Evolutionary conservation across 1,140 invertebrate species (phyloP), one percentile per base, ranked within the genome.

Genomic region (Heliconius nattereri): DNA sequence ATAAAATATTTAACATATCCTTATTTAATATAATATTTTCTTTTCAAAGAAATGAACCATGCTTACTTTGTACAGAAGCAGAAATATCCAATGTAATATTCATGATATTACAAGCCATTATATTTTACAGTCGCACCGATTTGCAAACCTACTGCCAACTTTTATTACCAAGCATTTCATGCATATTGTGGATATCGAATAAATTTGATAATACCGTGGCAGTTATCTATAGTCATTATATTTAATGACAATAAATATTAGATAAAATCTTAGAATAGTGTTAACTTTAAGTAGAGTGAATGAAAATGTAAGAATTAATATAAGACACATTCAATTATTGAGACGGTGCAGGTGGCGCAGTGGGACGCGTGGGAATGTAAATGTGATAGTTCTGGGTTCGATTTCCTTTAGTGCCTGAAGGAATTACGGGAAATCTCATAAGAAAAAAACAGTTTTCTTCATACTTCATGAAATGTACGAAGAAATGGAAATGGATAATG

Each of bases 21-120:
- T 8, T 23, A 16, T 29, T 66, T 66, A 5, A 13, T 66, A 60
- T 9, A 60, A 60, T n/a, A 9, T 26, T 23, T 52, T 54, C 26
- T 6, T 26, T 74, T 23, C 16, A 13, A 26, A 66, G 3, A 29
- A 66, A 66, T 13, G 26, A 66, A 29, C 13, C 0, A 0, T 23
- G 54, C 9, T 66, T 16, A 29, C 13, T 66, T 72, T 72, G 29
- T n/a, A 19, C 35, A 72, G n/a, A n/a, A 72, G 37, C 29, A 37
- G 37, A 72, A 35, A 72, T 40, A 72, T 72, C 9, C 37, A 72
- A 37, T 35, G 35, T 72, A 72, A 72, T 72, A 72, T 72, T 40
- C 45, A 74, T 35, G 54, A 60, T 66, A 66, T 66, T 66, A 54
- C 49, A 74, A 54, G 60, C 60, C 73, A 74, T 74, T 74, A 74